These are phyloP conservation scores for Agrochola litura DNA, from an alignment of 2,888 invertebrate species.

Conservation along the genomic window DNA sequence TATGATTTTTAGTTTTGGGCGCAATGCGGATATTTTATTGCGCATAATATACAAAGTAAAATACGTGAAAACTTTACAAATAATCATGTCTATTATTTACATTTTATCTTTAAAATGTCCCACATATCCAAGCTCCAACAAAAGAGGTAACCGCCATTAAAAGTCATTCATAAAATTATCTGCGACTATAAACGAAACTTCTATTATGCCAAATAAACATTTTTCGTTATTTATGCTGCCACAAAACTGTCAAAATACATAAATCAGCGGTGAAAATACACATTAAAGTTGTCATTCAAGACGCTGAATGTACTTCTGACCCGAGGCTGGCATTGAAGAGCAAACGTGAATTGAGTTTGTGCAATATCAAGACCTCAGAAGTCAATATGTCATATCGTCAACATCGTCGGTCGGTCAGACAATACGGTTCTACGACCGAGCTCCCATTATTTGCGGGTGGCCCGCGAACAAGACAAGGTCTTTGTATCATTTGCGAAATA, in stretches of 20 bases:
- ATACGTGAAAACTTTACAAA: constrained; percentile 16
- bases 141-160: constrained; percentile 26
- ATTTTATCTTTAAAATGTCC: constrained; percentile 27
- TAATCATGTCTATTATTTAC: constrained; percentile 29
- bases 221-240: constrained; percentile 22
- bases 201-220: constrained; percentile 27
- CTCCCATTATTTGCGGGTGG: constrained; percentile 85
- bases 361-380: constrained; percentile 76
- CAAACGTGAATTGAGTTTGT: constrained; percentile 70
- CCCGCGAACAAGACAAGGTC: constrained; percentile 73
- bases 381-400: constrained; percentile 79
- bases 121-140: constrained; percentile 14
- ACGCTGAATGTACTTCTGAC: constrained; percentile 57
- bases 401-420: constrained; percentile 73
- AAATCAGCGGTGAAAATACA: constrained; percentile 45
- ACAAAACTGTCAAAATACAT: constrained; percentile 60
- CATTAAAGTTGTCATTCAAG: constrained; percentile 61
- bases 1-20: constrained; percentile 62
- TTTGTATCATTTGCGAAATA: constrained; percentile 79
- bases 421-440: constrained; percentile 73
- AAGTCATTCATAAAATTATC: constrained; percentile 40
- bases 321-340: constrained; percentile 62
- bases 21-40: constrained; percentile 57
- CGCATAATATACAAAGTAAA: constrained; percentile 39
- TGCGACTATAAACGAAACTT: constrained; percentile 15